A percentile compares a stretch with the other conserved stretches of the same genome.
These are phyloP conservation scores for Basileuterus tristriatus DNA, from an alignment of 2,797 vertebrate genomes.

Conservation along the genomic window DNA sequence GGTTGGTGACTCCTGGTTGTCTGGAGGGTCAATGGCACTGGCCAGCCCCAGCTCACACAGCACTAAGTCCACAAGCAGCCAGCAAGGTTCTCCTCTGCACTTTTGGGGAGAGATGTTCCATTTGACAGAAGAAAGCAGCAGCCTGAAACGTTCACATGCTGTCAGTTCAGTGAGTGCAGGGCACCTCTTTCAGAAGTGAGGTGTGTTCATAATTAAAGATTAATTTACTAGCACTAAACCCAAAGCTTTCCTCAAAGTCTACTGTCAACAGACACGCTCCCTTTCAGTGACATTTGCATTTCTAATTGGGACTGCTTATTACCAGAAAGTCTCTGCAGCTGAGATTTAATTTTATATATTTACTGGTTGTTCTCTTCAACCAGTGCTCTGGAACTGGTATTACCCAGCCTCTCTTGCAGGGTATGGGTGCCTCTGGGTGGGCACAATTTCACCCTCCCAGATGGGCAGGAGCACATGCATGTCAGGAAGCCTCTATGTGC, in stretches of 20 bases:
- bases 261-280: conserved; percentile 49
- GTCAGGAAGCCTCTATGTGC: background rate
- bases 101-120: background rate
- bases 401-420: background rate
- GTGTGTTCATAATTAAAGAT: conserved; percentile 44
- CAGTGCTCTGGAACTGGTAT: background rate
- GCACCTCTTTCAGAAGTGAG: background rate
- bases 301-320: conserved; percentile 52
- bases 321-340: conserved; percentile 28
- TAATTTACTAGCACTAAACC: conserved; percentile 44
- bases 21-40: background rate
- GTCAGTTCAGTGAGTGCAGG: background rate
- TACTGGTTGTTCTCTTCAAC: conserved; percentile 20
- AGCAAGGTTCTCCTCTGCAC: background rate
- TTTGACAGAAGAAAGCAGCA: background rate
- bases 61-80: background rate
- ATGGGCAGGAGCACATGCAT: background rate
- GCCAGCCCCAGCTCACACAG: background rate
- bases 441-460: background rate
- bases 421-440: background rate
- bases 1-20: background rate
- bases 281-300: conserved; percentile 53
- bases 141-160: background rate
- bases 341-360: conserved; percentile 29
- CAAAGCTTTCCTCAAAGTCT: conserved; percentile 45